phyloP scores from a whole-genome alignment of 1,140 invertebrate species.

The Polyergus mexicanus region DNA sequence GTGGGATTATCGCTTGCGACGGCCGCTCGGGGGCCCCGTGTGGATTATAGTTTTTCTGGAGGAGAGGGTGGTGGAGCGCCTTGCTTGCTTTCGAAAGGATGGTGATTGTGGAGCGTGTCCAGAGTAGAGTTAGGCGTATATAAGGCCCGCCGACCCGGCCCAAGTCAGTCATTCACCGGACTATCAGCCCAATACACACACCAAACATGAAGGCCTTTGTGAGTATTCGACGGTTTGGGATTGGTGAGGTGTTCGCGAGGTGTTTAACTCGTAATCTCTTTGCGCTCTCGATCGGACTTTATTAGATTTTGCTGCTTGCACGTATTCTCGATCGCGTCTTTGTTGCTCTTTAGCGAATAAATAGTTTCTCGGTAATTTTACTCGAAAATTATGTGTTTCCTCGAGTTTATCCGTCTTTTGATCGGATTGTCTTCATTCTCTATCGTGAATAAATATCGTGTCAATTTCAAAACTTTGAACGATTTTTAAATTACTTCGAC shows the following conservation, averaged over 20 bases:
- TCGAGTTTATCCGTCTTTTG: neutral
- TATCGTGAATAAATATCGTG: constrained; percentile 23
- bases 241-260: constrained; percentile 72
- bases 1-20: constrained; percentile 65
- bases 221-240: constrained; percentile 83
- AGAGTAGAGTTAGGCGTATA: constrained; percentile 87
- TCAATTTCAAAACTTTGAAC: neutral
- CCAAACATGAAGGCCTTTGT: constrained; percentile 87
- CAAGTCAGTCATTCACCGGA: constrained; percentile 87
- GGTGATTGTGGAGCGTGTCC: constrained; percentile 87
- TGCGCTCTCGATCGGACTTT: constrained; percentile 17
- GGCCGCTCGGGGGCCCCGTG: constrained; percentile 61
- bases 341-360: neutral
- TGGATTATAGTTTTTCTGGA: constrained; percentile 85
- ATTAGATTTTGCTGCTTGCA: constrained; percentile 13
- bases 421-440: neutral
- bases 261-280: constrained; percentile 30
- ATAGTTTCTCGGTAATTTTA: neutral
- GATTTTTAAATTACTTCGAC: neutral
- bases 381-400: neutral
- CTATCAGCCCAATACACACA: constrained; percentile 86
- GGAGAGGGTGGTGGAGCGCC: constrained; percentile 83
- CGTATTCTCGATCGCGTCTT: neutral
- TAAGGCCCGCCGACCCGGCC: constrained; percentile 85
- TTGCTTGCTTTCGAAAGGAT: constrained; percentile 87